Conservation (phyloP, 1,140 invertebrate species). For the Nebria ingens region DNA sequence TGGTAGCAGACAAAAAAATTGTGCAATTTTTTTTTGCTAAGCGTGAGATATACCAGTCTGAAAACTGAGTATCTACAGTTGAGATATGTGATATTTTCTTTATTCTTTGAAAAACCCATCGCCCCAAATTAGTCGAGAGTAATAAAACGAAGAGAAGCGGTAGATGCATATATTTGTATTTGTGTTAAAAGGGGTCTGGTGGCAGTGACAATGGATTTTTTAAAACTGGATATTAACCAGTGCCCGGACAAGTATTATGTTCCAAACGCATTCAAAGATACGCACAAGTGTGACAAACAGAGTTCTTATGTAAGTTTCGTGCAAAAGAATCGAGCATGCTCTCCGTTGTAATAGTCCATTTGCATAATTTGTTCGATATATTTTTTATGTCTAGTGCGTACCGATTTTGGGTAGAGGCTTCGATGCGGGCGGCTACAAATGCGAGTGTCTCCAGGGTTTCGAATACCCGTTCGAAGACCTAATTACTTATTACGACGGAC, state of each 20-base stretch:
- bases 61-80: too few species aligned
- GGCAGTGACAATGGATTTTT: slow-evolving; percentile 81
- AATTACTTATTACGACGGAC: slow-evolving; percentile 93
- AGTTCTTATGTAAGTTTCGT: slow-evolving; percentile 84
- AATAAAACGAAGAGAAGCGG: too few species aligned
- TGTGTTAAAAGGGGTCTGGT: slow-evolving; percentile 75
- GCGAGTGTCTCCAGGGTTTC: slow-evolving; percentile 92
- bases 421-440: slow-evolving; percentile 93
- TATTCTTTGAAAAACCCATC: too few species aligned
- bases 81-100: too few species aligned
- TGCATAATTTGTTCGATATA: slow-evolving; percentile 12
- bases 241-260: slow-evolving; percentile 81
- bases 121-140: too few species aligned
- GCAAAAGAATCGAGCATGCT: too few species aligned
- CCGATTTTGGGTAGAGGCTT: slow-evolving; percentile 85
- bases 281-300: slow-evolving; percentile 85
- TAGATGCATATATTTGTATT: slow-evolving; percentile 13
- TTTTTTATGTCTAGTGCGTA: slow-evolving; percentile 89
- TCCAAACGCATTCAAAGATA: slow-evolving; percentile 90
- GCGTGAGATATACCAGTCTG: too few species aligned
- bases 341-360: slow-evolving; percentile 3
- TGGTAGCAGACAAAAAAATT: too few species aligned
- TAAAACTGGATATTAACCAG: slow-evolving; percentile 89
- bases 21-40: too few species aligned
- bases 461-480: slow-evolving; percentile 95